Evolutionary conservation across 2,113 vertebrate genomes (phyloP), one percentile per base, ranked within the genome.

Genomic region (Anhinga rufa): DNA sequence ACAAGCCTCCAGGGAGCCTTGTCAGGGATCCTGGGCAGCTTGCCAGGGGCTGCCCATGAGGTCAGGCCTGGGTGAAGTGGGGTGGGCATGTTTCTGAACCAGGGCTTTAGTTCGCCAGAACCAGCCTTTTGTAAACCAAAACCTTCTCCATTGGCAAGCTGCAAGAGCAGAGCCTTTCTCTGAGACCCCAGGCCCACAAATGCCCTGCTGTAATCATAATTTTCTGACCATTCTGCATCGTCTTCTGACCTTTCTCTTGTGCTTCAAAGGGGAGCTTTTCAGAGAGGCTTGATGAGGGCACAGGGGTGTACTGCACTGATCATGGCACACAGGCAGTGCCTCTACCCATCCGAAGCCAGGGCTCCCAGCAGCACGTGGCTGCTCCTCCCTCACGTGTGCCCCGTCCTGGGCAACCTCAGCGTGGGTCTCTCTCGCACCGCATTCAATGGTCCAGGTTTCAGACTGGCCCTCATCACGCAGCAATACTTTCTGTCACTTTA

Each of bases 211-310:
- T 15, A 93, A 80, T 82, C 87, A 40, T 68, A 68, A 19, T 82
- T 76, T 95, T 54, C 88, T 81, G 60, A 92, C 93, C 97, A 95
- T 96, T 96, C 95, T 98, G 94, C 96, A 96, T 96, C 97, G 97
- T 96, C 95, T 96, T 94, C 98, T 98, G 97, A 98, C 98, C 96
- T 98, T 98, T 96, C 16, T 97, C 96, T 98, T 87, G 54, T 90
- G 97, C 97, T 97, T 96, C 95, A 95, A 97, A 98, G 98, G 96
- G 96, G 88, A 97, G 97, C 95, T 98, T 96, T 58, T 52, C 29
- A 16, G 20, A 46, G 19, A 44, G 29, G 38, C n/a, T 70, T 9
- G 0, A 5, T 5, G 17, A 24, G 16, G 25, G 9, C 17, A 25
- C 8, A 16, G 61, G 38, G 17, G 9, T 1, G 17, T 51, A 44